Evolutionary conservation across 1,140 invertebrate species (phyloP).

Genomic region (Macrocentrus cingulum): DNA sequence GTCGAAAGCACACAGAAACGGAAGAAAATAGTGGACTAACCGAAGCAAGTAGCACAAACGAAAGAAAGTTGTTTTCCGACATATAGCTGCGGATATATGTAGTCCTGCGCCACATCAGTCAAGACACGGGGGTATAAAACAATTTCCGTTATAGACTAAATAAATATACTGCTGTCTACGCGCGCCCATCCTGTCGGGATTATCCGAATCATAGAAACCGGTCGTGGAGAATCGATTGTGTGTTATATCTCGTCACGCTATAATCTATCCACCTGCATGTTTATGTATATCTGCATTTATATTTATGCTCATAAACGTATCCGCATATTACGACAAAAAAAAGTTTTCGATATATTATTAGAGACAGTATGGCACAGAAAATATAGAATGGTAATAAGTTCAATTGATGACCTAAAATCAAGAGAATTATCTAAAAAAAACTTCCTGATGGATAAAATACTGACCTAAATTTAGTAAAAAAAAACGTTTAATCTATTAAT

Average conservation of each 20-base stretch:
- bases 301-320: no score
- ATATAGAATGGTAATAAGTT: no score
- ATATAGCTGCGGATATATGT: not conserved
- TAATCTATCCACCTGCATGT: not conserved
- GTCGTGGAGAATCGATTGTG: conserved; percentile 5
- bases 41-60: conserved; percentile 1
- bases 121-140: conserved; percentile 6
- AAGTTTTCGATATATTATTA: no score
- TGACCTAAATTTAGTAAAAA: no score
- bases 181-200: conserved; percentile 1
- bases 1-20: conserved; percentile 9
- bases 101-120: not conserved
- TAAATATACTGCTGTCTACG: conserved; percentile 8
- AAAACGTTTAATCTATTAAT: no score
- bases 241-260: conserved; percentile 14
- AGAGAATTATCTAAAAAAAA: no score
- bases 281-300: not conserved
- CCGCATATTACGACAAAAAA: no score
- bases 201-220: conserved; percentile 13
- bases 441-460: no score
- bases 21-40: conserved; percentile 4
- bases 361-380: no score
- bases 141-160: conserved; percentile 15
- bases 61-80: conserved; percentile 20
- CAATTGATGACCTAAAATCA: no score